Conservation (phyloP, 2,888 invertebrate species). For the Lasioglossum leucozonium region DNA sequence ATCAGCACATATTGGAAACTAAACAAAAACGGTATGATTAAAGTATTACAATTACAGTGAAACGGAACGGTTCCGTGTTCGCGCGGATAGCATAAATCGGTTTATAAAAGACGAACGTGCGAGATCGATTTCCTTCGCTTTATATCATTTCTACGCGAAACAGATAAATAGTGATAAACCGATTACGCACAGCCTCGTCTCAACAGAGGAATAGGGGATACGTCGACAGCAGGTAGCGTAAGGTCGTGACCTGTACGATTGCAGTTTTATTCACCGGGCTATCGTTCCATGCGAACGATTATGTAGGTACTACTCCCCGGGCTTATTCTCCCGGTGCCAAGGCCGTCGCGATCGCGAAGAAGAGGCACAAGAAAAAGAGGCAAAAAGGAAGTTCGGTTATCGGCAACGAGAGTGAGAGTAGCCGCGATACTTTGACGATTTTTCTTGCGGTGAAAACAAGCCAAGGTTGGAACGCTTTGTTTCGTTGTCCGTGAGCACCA, state of each 20-base stretch:
- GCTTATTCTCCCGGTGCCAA: constrained; percentile 52
- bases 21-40: no score
- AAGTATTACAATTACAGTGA: no score
- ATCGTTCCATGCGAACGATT: constrained; percentile 64
- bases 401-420: constrained; percentile 71
- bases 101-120: not conserved
- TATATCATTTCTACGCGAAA: not conserved
- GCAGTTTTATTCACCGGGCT: constrained; percentile 31
- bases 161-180: not conserved
- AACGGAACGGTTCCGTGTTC: no score
- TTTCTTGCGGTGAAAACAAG: constrained; percentile 70
- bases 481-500: constrained; percentile 46
- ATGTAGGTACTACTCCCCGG: constrained; percentile 51
- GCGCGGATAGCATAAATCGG: not conserved
- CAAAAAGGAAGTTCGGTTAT: constrained; percentile 57
- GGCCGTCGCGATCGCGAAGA: constrained; percentile 59
- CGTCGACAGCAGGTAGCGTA: not conserved
- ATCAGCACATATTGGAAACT: no score
- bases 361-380: constrained; percentile 50
- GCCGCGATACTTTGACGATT: constrained; percentile 69
- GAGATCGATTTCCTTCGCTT: not conserved
- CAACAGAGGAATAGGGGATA: not conserved
- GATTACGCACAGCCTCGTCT: not conserved
- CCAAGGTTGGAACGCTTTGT: constrained; percentile 71
- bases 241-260: constrained; percentile 19